These are phyloP conservation scores for Clusia tigrina DNA, from an alignment of 2,888 invertebrate genomes.

Conservation along the genomic window DNA sequence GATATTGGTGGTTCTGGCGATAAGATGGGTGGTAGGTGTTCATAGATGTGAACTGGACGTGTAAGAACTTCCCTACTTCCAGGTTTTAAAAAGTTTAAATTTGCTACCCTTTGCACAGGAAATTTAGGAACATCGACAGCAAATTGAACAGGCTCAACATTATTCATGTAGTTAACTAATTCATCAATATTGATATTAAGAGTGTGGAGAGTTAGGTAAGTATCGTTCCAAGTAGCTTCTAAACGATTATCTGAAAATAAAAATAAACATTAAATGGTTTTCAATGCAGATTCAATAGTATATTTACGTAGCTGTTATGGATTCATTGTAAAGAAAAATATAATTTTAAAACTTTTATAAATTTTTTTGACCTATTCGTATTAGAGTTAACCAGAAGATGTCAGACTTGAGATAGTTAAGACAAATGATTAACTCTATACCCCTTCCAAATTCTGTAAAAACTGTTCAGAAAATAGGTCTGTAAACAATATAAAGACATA, in stretches of 20 bases:
- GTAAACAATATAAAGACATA: too few relatives aligned
- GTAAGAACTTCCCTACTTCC: slow-evolving; percentile 92
- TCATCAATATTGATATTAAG: slow-evolving; percentile 83
- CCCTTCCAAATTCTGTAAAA: too few relatives aligned
- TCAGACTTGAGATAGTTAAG: too few relatives aligned
- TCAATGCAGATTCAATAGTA: neutral
- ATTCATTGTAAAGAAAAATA: too few relatives aligned
- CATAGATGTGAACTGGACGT: slow-evolving; percentile 88
- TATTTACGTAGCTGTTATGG: neutral
- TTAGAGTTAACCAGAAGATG: too few relatives aligned
- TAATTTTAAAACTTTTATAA: too few relatives aligned
- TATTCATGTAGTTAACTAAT: slow-evolving; percentile 83
- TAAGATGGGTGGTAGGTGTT: slow-evolving; percentile 87
- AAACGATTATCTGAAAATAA: slow-evolving; percentile 75
- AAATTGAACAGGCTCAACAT: slow-evolving; percentile 81
- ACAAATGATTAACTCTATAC: too few relatives aligned
- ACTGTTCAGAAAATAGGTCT: too few relatives aligned
- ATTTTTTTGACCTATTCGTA: too few relatives aligned
- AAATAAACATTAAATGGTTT: slow-evolving; percentile 13
- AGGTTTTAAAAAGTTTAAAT: slow-evolving; percentile 89
- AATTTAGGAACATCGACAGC: slow-evolving; percentile 75
- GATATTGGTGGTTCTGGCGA: too few relatives aligned
- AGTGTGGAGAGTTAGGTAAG: slow-evolving; percentile 84
- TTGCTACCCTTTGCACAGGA: slow-evolving; percentile 79
- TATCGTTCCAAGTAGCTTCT: slow-evolving; percentile 86